Conservation (phyloP, 2,113 vertebrate genomes). For the Calyptommatus sinebrachiatus region DNA sequence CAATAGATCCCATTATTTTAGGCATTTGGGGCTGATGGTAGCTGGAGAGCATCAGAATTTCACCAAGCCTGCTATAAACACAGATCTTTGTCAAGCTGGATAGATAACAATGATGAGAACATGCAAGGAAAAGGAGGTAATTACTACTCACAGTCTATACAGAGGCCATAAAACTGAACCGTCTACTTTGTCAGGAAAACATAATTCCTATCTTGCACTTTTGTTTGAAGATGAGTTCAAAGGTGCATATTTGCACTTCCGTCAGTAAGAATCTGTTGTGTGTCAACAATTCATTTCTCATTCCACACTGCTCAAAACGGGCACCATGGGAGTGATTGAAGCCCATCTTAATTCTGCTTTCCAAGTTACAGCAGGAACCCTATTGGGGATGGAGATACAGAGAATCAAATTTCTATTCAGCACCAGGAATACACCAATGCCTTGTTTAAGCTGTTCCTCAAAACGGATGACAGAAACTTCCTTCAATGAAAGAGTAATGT, state of each 20-base stretch:
- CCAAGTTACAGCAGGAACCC: constrained; percentile 19
- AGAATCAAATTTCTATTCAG: constrained; percentile 35
- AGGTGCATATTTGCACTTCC: background rate
- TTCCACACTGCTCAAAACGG: background rate
- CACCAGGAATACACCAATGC: constrained; percentile 24
- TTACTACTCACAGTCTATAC: background rate
- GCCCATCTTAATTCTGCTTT: constrained; percentile 7
- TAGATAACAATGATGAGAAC: background rate
- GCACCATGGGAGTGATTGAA: background rate
- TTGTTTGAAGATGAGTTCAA: background rate
- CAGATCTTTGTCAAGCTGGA: background rate
- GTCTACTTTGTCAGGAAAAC: background rate
- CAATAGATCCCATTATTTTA: too few species aligned
- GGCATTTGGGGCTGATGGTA: too few species aligned
- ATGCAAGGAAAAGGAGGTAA: background rate
- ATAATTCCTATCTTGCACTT: background rate
- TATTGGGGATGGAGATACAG: constrained; percentile 15
- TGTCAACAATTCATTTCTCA: fast-evolving
- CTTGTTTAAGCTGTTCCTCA: constrained; percentile 46
- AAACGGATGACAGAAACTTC: constrained; percentile 29
- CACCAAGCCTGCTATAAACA: background rate
- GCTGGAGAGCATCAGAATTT: too few species aligned
- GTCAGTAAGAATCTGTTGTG: background rate
- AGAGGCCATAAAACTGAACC: background rate
- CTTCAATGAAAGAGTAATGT: constrained; percentile 30